Evolutionary conservation across 2,888 invertebrate species (phyloP).

Genomic region (Watsonalla cultraria): DNA sequence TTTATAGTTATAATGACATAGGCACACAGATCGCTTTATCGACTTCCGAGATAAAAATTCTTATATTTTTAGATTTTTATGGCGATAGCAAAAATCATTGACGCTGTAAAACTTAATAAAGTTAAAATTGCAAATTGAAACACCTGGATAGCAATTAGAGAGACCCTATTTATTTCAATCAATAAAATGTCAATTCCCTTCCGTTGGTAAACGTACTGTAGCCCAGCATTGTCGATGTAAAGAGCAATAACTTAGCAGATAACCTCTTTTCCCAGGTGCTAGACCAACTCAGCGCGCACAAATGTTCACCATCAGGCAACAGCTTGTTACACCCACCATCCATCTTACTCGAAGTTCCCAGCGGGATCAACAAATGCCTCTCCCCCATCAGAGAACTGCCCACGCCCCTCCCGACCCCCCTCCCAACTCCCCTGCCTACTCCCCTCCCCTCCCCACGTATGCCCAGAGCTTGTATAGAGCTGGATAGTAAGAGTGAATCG

Average conservation of each 20-base stretch:
- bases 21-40: no score
- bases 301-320: slow-evolving; percentile 74
- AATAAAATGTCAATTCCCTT: no score
- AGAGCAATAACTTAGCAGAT: neutral
- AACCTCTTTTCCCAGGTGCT: slow-evolving; percentile 69
- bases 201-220: no score
- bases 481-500: slow-evolving; percentile 47
- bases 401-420: slow-evolving; percentile 82
- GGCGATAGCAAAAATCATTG: no score
- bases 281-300: slow-evolving; percentile 83
- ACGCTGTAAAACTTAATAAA: no score
- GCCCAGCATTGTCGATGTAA: no score
- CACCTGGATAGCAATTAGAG: no score
- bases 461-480: slow-evolving; percentile 60
- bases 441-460: slow-evolving; percentile 77
- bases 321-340: slow-evolving; percentile 85
- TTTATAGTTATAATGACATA: no score
- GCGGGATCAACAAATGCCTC: slow-evolving; percentile 85
- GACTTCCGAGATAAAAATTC: no score
- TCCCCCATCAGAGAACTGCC: slow-evolving; percentile 89
- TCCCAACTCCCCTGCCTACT: slow-evolving; percentile 82
- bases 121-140: no score
- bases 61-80: no score
- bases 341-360: slow-evolving; percentile 87
- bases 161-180: no score